phyloP scores from a whole-genome alignment of 2,797 vertebrate genomes.

The Orestias chungarensis region DNA sequence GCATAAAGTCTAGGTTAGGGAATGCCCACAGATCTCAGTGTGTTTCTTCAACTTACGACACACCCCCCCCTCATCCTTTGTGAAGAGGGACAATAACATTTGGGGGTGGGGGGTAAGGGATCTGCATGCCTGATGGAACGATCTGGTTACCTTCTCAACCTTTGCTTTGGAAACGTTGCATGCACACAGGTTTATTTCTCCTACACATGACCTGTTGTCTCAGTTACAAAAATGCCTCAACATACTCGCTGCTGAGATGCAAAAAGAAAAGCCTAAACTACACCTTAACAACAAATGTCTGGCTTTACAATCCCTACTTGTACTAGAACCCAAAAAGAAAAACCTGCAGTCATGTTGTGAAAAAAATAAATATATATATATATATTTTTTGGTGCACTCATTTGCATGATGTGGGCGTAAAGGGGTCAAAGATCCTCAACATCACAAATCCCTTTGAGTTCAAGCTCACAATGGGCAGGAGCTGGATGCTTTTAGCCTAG shows the following conservation, averaged over 20 bases:
- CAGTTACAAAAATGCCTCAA: slow-evolving; percentile 19
- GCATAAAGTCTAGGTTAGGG: slow-evolving; percentile 69
- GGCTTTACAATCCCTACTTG: slow-evolving; percentile 14
- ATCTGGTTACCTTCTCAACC: slow-evolving; percentile 73
- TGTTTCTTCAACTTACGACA: slow-evolving; percentile 65
- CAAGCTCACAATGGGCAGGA: slow-evolving; percentile 68
- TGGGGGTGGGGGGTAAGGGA: slow-evolving; percentile 21
- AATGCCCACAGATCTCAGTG: slow-evolving; percentile 72
- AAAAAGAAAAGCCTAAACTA: neutral
- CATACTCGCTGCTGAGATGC: slow-evolving; percentile 11
- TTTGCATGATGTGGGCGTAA: slow-evolving; percentile 85
- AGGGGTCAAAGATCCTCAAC: slow-evolving; percentile 84
- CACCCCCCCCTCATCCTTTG: slow-evolving; percentile 70
- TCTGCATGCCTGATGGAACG: slow-evolving; percentile 26
- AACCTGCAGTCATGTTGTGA: neutral
- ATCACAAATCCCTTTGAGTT: slow-evolving; percentile 82
- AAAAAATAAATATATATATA: slow-evolving; percentile 44
- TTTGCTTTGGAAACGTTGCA: slow-evolving; percentile 62
- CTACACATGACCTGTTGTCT: slow-evolving; percentile 12
- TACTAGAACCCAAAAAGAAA: slow-evolving; percentile 13
- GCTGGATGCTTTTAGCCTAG: slow-evolving; percentile 71
- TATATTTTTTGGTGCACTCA: slow-evolving; percentile 63
- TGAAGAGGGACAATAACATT: slow-evolving; percentile 75
- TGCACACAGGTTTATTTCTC: slow-evolving; percentile 55
- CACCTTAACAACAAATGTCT: slow-evolving; percentile 4